Evolutionary conservation across 2,113 vertebrate genomes (phyloP).

Genomic region (Dromiciops gliroides): DNA sequence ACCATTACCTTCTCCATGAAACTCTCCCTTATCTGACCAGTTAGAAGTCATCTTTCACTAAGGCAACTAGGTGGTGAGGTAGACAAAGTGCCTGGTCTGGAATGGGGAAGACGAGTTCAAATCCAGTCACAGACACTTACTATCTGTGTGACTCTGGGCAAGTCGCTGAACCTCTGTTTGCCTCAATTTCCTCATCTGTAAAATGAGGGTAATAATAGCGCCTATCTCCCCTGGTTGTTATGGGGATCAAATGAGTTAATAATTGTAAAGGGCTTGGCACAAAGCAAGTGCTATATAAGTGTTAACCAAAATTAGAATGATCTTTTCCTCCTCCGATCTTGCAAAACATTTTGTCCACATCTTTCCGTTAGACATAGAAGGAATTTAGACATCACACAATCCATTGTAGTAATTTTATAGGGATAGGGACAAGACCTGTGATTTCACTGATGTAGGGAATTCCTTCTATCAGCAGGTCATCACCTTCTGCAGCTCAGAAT

Average conservation of each 20-base stretch:
- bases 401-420: neutral
- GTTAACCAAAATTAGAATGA: neutral
- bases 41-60: no score
- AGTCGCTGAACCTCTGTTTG: neutral
- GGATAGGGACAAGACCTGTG: neutral
- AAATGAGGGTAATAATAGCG: neutral
- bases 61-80: no score
- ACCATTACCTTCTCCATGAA: neutral
- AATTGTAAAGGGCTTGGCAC: neutral
- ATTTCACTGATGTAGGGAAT: neutral
- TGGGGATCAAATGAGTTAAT: neutral
- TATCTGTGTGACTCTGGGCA: neutral
- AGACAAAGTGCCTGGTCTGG: neutral
- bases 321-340: neutral
- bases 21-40: neutral
- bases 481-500: no score
- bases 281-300: neutral
- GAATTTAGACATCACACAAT: neutral
- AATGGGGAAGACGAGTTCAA: neutral
- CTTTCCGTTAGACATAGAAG: neutral
- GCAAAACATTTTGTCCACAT: neutral
- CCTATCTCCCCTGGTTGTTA: neutral
- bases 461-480: neutral
- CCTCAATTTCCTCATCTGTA: neutral
- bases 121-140: neutral